phyloP scores from a whole-genome alignment of 2,113 vertebrate species.

The Neolamprologus cancellatus region DNA sequence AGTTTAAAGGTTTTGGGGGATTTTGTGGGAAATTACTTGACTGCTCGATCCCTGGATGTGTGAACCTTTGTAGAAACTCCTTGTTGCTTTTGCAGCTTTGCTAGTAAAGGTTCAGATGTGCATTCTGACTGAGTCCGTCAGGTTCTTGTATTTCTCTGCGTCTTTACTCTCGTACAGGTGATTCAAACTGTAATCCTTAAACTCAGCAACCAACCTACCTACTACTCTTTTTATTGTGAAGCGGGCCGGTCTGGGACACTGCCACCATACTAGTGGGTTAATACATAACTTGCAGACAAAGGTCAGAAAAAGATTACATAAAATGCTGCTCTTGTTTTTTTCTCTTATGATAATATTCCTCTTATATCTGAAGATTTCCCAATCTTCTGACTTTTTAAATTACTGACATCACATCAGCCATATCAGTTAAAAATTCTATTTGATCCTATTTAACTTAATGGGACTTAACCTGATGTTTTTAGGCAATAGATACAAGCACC shows the following conservation, averaged over 20 bases:
- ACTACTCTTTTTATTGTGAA: not conserved
- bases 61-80: not conserved
- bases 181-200: not conserved
- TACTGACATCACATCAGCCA: not conserved
- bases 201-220: not conserved
- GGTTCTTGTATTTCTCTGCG: not conserved
- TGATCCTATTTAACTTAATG: not conserved
- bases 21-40: not conserved
- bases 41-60: not conserved
- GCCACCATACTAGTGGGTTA: not conserved
- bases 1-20: not conserved
- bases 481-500: not conserved
- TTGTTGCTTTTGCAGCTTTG: not conserved
- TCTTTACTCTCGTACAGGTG: not conserved
- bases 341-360: not conserved
- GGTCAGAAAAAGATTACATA: not conserved
- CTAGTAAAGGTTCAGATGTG: not conserved
- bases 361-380: not conserved
- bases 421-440: not conserved
- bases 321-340: not conserved
- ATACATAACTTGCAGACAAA: not conserved
- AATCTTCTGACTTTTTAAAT: not conserved
- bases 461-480: not conserved
- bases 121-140: rapidly evolving
- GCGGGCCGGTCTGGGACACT: rapidly evolving